A percentile compares a stretch with the other conserved stretches of the same genome.
Evolutionary conservation across 2,888 invertebrate genomes (phyloP).

Genomic region (Brenthis hecate): DNA sequence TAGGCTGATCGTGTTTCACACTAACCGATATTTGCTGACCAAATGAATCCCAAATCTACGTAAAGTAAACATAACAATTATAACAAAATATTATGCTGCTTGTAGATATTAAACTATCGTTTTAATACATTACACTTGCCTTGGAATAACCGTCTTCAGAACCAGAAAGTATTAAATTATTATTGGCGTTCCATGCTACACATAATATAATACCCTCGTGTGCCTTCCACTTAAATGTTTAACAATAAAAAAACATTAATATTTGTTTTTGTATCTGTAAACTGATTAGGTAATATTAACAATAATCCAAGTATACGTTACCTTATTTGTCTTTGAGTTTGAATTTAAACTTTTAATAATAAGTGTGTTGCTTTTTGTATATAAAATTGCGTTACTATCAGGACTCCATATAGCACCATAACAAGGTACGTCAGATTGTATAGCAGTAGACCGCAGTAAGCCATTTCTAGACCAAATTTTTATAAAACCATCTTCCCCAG

Average conservation of each 20-base stretch:
- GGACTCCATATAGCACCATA: conserved; percentile 93
- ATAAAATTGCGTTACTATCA: conserved; percentile 85
- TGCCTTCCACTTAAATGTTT: conserved; percentile 91
- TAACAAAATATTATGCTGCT: neutral
- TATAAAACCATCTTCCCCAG: conserved; percentile 97
- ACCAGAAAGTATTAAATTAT: conserved; percentile 95
- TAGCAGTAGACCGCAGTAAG: conserved; percentile 94
- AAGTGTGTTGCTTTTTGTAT: conserved; percentile 86
- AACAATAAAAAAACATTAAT: conserved; percentile 15
- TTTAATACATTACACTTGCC: conserved; percentile 63
- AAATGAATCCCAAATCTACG: conserved; percentile 93
- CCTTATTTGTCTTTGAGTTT: conserved; percentile 87
- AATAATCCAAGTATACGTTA: conserved; percentile 49
- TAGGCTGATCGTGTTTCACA: conserved; percentile 92
- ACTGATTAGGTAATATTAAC: neutral
- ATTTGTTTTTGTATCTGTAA: neutral
- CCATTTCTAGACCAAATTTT: conserved; percentile 99
- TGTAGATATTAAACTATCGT: neutral
- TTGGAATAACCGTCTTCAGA: conserved; percentile 97
- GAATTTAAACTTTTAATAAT: conserved; percentile 88
- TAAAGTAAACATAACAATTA: neutral
- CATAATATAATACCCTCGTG: conserved; percentile 97
- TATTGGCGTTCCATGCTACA: conserved; percentile 96
- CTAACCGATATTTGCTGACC: conserved; percentile 95
- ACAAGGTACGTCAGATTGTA: conserved; percentile 90